Conservation (phyloP, 2,113 vertebrate species). For the Gasterosteus nipponicus region DNA sequence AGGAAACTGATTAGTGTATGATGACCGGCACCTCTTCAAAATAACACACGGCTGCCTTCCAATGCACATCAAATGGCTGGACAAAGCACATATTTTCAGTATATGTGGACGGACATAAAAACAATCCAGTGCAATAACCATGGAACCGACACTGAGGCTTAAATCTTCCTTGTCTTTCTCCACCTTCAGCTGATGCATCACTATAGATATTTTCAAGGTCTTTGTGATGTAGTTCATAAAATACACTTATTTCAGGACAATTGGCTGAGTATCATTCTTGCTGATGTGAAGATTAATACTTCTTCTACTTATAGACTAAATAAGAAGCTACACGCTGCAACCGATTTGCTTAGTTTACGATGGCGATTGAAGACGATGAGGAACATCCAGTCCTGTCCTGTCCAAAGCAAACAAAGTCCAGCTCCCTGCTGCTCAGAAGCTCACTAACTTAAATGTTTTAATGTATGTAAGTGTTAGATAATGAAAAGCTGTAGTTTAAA, state of each 20-base stretch:
- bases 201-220: background rate
- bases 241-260: background rate
- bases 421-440: background rate
- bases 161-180: background rate
- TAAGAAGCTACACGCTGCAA: background rate
- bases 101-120: background rate
- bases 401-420: background rate
- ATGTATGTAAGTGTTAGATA: background rate
- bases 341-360: background rate
- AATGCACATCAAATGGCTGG: background rate
- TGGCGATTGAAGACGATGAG: background rate
- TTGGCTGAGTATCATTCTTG: background rate
- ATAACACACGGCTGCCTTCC: background rate
- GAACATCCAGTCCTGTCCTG: background rate
- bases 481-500: background rate
- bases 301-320: background rate
- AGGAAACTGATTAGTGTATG: constrained; percentile 29
- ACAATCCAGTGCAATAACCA: constrained; percentile 2
- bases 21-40: background rate
- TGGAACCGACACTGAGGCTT: background rate
- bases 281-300: background rate
- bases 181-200: background rate
- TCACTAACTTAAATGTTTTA: background rate
- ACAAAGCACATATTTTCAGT: constrained; percentile 2
- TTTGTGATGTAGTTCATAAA: background rate